Percentiles rank a stretch among this genome's conserved stretches.
These are phyloP conservation scores for Sphyrna mokarran DNA, from an alignment of 2,113 vertebrate genomes.

Conservation along the genomic window DNA sequence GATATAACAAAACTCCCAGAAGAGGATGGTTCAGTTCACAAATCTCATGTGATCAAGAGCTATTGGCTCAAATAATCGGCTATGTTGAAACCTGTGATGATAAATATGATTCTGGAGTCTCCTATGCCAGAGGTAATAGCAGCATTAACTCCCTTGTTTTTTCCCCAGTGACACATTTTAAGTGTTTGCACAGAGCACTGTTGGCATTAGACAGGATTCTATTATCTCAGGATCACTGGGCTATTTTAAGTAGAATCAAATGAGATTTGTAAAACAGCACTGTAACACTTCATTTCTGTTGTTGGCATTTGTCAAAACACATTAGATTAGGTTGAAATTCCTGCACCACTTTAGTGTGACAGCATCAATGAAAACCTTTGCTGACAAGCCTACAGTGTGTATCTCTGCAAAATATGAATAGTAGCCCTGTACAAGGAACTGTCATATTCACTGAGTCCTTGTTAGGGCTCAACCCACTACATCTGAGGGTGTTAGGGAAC, in stretches of 20 bases:
- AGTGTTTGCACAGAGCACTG: background rate
- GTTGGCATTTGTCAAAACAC: background rate
- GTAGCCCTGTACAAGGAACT: background rate
- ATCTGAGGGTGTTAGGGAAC: background rate
- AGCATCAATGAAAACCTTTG: background rate
- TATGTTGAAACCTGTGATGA: background rate
- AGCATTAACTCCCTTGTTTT: background rate
- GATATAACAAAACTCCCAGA: background rate
- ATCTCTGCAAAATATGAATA: background rate
- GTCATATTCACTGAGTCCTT: background rate
- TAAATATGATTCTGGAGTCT: background rate
- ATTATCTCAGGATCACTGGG: conserved; percentile 26
- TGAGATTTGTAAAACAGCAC: background rate
- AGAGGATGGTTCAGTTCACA: background rate
- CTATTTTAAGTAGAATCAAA: conserved; percentile 9
- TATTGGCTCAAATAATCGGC: background rate
- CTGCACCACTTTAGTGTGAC: background rate
- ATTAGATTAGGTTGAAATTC: background rate
- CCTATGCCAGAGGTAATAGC: background rate
- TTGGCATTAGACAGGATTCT: conserved; percentile 5
- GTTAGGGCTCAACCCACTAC: background rate
- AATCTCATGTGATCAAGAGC: background rate
- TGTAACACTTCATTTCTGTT: background rate
- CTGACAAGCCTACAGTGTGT: background rate
- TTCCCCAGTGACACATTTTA: background rate